phyloP scores from a whole-genome alignment of 1,140 invertebrate genomes.

The Lutraria rhynchaena region DNA sequence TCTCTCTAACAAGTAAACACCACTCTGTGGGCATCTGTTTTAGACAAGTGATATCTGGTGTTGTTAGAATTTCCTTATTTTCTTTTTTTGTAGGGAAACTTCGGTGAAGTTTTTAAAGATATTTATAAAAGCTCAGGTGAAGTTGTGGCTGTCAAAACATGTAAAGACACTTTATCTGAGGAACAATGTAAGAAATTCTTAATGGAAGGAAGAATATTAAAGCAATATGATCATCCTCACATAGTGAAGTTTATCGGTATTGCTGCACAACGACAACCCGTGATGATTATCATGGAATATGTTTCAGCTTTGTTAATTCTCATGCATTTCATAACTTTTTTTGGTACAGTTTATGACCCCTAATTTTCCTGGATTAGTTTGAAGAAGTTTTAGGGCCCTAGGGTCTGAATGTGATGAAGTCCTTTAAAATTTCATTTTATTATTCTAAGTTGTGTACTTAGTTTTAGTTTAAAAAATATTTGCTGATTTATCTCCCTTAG shows the following conservation, averaged over 20 bases:
- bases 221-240: constrained; percentile 98
- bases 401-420: no score
- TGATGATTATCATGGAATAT: constrained; percentile 99
- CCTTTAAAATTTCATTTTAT: no score
- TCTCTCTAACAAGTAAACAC: no score
- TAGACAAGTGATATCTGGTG: no score
- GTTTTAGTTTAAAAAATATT: no score
- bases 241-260: constrained; percentile 95
- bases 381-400: no score
- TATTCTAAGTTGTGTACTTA: no score
- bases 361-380: no score
- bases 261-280: constrained; percentile 98
- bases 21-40: no score
- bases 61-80: no score
- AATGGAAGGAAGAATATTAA: constrained; percentile 96
- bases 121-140: constrained; percentile 90
- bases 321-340: neutral
- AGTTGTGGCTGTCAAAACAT: constrained; percentile 97
- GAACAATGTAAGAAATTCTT: constrained; percentile 98
- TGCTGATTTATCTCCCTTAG: no score
- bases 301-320: constrained; percentile 88
- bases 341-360: neutral
- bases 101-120: constrained; percentile 98
- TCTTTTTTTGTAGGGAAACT: constrained; percentile 93
- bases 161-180: constrained; percentile 93